These are phyloP conservation scores for Boloria selene DNA, from an alignment of 2,888 invertebrate species.

Conservation along the genomic window DNA sequence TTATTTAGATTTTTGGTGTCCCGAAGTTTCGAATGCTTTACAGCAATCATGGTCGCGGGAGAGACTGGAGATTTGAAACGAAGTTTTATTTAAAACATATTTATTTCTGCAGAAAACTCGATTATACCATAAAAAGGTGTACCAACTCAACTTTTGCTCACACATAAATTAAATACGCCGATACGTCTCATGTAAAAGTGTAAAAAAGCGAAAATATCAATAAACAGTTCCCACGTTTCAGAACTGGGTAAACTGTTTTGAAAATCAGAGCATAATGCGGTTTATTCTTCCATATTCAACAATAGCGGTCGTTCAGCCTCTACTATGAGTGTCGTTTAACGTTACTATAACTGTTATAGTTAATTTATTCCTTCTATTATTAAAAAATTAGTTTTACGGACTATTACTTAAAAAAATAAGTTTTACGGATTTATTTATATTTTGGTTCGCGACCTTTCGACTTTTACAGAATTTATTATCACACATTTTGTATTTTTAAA, in stretches of 20 bases:
- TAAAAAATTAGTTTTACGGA: no score
- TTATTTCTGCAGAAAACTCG: no score
- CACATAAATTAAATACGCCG: constrained; percentile 16
- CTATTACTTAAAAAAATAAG: no score
- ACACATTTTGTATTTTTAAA: no score
- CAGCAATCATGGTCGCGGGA: no score
- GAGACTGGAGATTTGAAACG: no score
- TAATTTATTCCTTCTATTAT: background rate
- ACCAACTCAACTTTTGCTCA: background rate
- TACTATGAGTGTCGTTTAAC: background rate
- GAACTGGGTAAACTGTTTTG: constrained; percentile 34
- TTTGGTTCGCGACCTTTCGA: no score
- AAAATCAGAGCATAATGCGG: constrained; percentile 41
- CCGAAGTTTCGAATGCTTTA: no score
- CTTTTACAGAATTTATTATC: no score
- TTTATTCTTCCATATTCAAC: constrained; percentile 29
- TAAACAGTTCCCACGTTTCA: constrained; percentile 36
- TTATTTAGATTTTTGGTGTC: no score
- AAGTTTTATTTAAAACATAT: no score
- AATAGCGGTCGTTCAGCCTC: constrained; percentile 34
- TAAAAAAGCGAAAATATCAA: constrained; percentile 26
- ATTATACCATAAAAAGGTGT: background rate
- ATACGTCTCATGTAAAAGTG: constrained; percentile 16
- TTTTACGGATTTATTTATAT: no score
- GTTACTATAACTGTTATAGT: constrained; percentile 3